A percentile compares a stretch with the other conserved stretches of the same genome.
Evolutionary conservation across 2,113 vertebrate species (phyloP).

Genomic region (Triplophysa rosa): DNA sequence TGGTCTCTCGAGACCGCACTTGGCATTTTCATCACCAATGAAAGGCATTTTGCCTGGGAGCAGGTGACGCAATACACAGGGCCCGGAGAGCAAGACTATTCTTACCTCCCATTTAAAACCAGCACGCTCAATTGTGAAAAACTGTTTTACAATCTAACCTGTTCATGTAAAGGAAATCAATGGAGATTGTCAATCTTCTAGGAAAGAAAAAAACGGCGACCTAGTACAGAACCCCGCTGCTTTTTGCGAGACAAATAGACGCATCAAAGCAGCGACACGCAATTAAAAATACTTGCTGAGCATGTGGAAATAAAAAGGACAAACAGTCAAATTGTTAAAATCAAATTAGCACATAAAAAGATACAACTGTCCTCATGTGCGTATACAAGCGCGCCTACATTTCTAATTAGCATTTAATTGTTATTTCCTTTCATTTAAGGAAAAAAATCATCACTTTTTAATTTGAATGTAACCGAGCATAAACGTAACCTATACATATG

Average conservation of each 20-base stretch:
- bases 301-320: neutral
- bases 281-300: conserved; percentile 35
- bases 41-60: conserved; percentile 58
- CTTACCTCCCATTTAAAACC: neutral
- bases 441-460: conserved; percentile 64
- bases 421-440: conserved; percentile 73
- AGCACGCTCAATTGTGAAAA: neutral
- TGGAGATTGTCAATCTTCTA: neutral
- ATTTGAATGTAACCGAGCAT: conserved; percentile 80
- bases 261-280: conserved; percentile 27
- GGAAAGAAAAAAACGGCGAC: neutral
- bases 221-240: neutral
- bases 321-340: neutral
- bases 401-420: conserved; percentile 81
- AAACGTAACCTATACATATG: conserved; percentile 78
- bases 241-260: conserved; percentile 13
- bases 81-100: neutral
- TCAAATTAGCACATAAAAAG: conserved; percentile 42
- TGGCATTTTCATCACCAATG: conserved; percentile 70
- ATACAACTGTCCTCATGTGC: conserved; percentile 26
- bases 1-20: conserved; percentile 59
- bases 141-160: neutral
- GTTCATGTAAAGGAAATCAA: neutral
- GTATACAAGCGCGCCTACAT: conserved; percentile 55
- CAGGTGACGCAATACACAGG: conserved; percentile 39